Percentiles rank a stretch among this genome's conserved stretches.
These are phyloP conservation scores for Erpetoichthys calabaricus DNA, from an alignment of 2,797 vertebrate genomes.

Conservation along the genomic window DNA sequence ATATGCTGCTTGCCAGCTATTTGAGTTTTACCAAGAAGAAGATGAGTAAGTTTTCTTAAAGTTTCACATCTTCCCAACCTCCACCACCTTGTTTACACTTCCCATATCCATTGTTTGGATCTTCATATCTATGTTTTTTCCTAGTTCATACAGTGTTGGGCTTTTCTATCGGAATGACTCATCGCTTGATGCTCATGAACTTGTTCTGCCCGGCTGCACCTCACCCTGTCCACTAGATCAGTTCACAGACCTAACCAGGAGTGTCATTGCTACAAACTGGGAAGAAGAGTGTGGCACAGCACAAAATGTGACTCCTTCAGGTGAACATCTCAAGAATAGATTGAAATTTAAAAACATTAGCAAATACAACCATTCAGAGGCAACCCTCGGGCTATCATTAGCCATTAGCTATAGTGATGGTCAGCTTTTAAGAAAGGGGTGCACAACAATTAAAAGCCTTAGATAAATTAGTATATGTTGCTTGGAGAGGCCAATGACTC, in stretches of 20 bases:
- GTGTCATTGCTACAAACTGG: constrained; percentile 56
- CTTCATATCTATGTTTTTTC: too few relatives aligned
- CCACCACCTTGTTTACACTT: too few relatives aligned
- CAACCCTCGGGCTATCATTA: too few relatives aligned
- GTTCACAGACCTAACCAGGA: constrained; percentile 52
- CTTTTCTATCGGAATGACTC: constrained; percentile 71
- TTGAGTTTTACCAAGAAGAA: constrained; percentile 67
- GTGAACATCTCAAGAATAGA: too few relatives aligned
- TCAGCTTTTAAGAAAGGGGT: too few relatives aligned
- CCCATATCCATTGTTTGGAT: too few relatives aligned
- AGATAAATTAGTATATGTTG: too few relatives aligned
- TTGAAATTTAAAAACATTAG: too few relatives aligned
- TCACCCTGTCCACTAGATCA: constrained; percentile 57
- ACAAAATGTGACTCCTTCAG: constrained; percentile 27
- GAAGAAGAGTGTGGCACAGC: constrained; percentile 49
- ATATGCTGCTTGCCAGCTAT: constrained; percentile 72
- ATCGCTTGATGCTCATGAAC: constrained; percentile 43
- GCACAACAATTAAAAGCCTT: too few relatives aligned
- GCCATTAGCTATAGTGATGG: too few relatives aligned
- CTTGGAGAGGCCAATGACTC: too few relatives aligned
- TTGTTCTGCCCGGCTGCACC: constrained; percentile 60
- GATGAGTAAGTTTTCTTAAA: constrained; percentile 42
- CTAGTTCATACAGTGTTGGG: constrained; percentile 60
- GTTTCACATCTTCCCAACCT: neutral
- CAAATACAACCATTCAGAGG: too few relatives aligned